Evolutionary conservation across 2,888 invertebrate species (phyloP).

Genomic region (Cactoblastis cactorum): DNA sequence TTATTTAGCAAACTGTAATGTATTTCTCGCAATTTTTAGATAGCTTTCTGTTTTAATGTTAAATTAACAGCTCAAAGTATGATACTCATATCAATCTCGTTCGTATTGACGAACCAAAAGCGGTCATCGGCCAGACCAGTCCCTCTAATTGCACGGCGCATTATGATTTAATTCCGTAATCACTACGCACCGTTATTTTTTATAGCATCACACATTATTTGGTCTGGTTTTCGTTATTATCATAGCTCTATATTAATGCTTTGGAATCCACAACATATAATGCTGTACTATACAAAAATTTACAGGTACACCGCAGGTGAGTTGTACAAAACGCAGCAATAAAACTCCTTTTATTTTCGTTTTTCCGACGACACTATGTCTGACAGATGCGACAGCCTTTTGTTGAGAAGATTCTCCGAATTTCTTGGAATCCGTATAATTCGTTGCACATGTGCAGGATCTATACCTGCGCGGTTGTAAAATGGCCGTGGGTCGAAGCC

Average conservation of each 20-base stretch:
- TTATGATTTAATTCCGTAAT: slow-evolving; percentile 16
- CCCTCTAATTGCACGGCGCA: slow-evolving; percentile 9
- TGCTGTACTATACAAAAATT: too few relatives aligned
- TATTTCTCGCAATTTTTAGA: too few relatives aligned
- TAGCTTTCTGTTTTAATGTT: too few relatives aligned
- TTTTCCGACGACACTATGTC: slow-evolving; percentile 59
- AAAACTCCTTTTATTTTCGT: slow-evolving; percentile 40
- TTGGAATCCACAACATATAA: too few relatives aligned
- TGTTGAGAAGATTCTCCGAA: slow-evolving; percentile 40
- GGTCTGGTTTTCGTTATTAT: slow-evolving; percentile 15
- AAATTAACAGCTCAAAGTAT: too few relatives aligned
- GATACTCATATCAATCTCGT: neutral
- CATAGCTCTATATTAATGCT: slow-evolving; percentile 8
- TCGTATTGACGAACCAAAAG: neutral
- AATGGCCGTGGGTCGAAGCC: slow-evolving; percentile 27
- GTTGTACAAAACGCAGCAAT: slow-evolving; percentile 26
- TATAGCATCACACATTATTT: slow-evolving; percentile 16
- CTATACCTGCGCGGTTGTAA: slow-evolving; percentile 50
- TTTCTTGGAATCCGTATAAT: slow-evolving; percentile 50
- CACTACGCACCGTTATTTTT: slow-evolving; percentile 20
- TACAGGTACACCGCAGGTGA: slow-evolving; percentile 51
- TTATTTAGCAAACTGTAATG: too few relatives aligned
- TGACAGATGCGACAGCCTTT: slow-evolving; percentile 58
- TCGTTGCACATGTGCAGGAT: slow-evolving; percentile 52
- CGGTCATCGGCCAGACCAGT: slow-evolving; percentile 5